Conservation (phyloP, 2,113 vertebrate species). For the Xiphias gladius region DNA sequence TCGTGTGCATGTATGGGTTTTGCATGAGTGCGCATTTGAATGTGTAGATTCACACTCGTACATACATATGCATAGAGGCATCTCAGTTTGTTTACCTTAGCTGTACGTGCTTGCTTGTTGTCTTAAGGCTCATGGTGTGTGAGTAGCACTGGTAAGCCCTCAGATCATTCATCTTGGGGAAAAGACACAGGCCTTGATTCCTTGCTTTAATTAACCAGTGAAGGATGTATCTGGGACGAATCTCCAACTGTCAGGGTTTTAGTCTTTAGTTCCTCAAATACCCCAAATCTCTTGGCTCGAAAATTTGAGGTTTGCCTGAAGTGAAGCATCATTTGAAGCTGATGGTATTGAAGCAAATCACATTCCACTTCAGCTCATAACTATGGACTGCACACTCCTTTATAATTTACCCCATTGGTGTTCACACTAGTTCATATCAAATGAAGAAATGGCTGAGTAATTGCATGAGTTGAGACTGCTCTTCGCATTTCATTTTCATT, state of each 20-base stretch:
- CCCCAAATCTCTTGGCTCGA: not conserved
- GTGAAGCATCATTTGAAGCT: conserved; percentile 7
- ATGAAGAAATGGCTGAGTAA: conserved; percentile 16
- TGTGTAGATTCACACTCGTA: not conserved
- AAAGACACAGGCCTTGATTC: conserved; percentile 10
- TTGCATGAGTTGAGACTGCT: not conserved
- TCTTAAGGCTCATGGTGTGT: conserved; percentile 17
- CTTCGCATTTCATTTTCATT: conserved; percentile 31
- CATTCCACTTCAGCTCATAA: conserved; percentile 11
- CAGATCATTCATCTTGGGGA: conserved; percentile 1
- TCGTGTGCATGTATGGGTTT: conserved; percentile 43
- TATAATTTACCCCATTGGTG: not conserved
- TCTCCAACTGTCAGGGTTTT: not conserved
- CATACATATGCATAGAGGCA: not conserved
- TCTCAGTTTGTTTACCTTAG: conserved; percentile 31
- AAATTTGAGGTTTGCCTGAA: not conserved
- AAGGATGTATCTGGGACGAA: conserved; percentile 20
- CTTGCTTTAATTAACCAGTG: conserved; percentile 52
- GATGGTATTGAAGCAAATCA: conserved; percentile 8
- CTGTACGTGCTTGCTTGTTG: conserved; percentile 10
- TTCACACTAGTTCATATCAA: conserved; percentile 28
- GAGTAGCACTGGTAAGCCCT: conserved; percentile 12
- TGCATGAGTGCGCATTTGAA: conserved; percentile 35
- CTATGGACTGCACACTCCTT: conserved; percentile 1
- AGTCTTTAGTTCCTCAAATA: not conserved